Evolutionary conservation across 2,113 vertebrate genomes (phyloP), one percentile per base, ranked within the genome.

Genomic region (Carlito syrichta): DNA sequence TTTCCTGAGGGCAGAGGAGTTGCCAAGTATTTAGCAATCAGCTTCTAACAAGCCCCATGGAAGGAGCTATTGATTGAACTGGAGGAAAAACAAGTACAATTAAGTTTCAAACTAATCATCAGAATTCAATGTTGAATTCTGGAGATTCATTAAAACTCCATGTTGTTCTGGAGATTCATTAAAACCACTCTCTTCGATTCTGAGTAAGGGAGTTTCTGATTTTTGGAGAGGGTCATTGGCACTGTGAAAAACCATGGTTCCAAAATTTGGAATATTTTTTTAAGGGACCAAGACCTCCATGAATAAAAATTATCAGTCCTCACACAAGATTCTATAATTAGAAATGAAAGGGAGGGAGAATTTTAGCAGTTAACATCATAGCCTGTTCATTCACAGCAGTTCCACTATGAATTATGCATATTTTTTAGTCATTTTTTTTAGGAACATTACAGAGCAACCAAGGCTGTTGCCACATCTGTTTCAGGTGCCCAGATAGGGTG

Each of bases 71-170:
- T 81, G 87, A 97, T 96, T 68, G 83, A 95, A 71, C 78, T 95
- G 96, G 60, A 87, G 38, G 58, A 92, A 97, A 95, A 98, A 90
- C 93, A 96, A 94, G 85, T 78, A 74, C 22, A 93, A 25, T 71
- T 91, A 97, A 94, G 93, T 96, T 87, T 97, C 69, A 45, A 87
- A 89, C 58, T 94, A 96, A 96, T 96, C 86, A 86, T 62, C n/a
- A 40, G 45, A 79, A 91, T 88, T 76, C 91, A 84, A 7, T 88
- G 66, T 66, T 83, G 68, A 86, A 20, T 91, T 76, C 48, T 22
- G 16, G 40, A 38, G 84, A 95, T 43, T 97, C 48, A 43, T 88
- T 85, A 78, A 88, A 96, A 74, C 32, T n/a, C 84, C 8, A 27
- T 79, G 5, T 58, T 50, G 25, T 91, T 76, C 48, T 22, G 16